Base-by-base conservation (phyloP, 2,888 invertebrate genomes). In the Alentia gelatinosa region DNA sequence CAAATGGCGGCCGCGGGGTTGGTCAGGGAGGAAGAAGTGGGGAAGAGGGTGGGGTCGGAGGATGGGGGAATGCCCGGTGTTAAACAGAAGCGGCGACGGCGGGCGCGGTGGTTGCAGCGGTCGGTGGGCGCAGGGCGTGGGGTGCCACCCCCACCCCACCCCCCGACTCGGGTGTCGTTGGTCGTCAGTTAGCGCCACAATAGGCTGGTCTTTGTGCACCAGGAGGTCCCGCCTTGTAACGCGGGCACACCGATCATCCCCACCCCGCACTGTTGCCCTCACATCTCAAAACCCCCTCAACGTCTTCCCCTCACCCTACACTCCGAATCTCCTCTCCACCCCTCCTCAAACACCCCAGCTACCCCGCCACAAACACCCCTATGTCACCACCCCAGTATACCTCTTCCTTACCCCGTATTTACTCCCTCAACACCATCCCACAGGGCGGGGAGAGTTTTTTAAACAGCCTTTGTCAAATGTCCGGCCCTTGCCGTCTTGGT, bases 161-260 rank as follows among this genome's bases (percentile, higher is more conserved):
- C 5, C 33, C 35, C 86, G 35, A 86, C 86, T 86, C 86, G 30
- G 86, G 47, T 86, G 86, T 86, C 86, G 35, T 26, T 23, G 15
- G 47, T 12, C 35, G 86, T 86, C 86, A 86, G 86, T 86, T 47
- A 86, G 86, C 26, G 47, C 47, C 47, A 86, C 86, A 86, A 86
- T 86, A 47, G 47, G 47, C 50, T 23, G 26, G 26, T 35, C 86
- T 86, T 86, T 86, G 86, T 86, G 12, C 12, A 7, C 23, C 39
- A 19, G 39, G 37, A 19, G 37, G 83, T 12, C 83, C 5, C 37
- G 83, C 39, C 83, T 40, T 83, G 83, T 5, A 39, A 39, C 56
- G 26, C 39, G 83, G 83, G 35, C 83, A 83, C 83, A 19, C 33
- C 30, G 83, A 83, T 83, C 83, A 83, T 37, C 39, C 86, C 35